Evolutionary conservation across 2,797 vertebrate species (phyloP), one percentile per base, ranked within the genome.

Genomic region (Pelobates cultripes): DNA sequence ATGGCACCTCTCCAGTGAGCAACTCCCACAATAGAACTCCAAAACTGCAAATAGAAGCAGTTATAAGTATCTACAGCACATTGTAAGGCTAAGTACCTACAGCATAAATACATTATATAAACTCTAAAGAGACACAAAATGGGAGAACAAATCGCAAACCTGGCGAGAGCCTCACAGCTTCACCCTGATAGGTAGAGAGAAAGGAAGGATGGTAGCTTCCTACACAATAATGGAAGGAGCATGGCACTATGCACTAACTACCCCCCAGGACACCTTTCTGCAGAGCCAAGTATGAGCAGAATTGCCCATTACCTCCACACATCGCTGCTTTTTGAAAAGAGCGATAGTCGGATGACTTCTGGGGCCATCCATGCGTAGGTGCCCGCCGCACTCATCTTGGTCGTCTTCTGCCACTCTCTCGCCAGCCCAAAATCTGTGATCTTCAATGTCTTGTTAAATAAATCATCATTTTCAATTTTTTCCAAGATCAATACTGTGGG

Each of bases 351-450:
- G 90, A 98, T 97, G 88, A 97, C 96, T 88, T 97, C 96, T 0
- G 96, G 96, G 1, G 96, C 96, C 96, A 97, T 97, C 96, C 96
- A 97, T 84, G 96, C 96, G 1, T 97, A 97, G 2, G 96, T 97
- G 66, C 96, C 96, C 0, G 96, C 96, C 0, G 96, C 96, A 0
- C 96, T 97, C 96, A 97, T 97, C 87, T 97, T 96, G 70, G 96
- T 98, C 66, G 96, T 97, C 86, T 94, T 93, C 87, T 97, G 96
- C 96, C 96, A 97, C 85, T 97, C 96, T 0, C 96, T 92, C 55
- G 96, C 96, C 84, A 97, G 90, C 80, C 96, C 96, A 0, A 98
- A 97, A 88, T 97, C 96, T 0, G 96, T 98, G 90, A 98, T 97
- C 94, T 97, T 98, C 86, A 97, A 91, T 44, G 93, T 96, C 88